Evolutionary conservation across 1,140 invertebrate species (phyloP), one percentile per base, ranked within the genome.

Genomic region (Popillia japonica): DNA sequence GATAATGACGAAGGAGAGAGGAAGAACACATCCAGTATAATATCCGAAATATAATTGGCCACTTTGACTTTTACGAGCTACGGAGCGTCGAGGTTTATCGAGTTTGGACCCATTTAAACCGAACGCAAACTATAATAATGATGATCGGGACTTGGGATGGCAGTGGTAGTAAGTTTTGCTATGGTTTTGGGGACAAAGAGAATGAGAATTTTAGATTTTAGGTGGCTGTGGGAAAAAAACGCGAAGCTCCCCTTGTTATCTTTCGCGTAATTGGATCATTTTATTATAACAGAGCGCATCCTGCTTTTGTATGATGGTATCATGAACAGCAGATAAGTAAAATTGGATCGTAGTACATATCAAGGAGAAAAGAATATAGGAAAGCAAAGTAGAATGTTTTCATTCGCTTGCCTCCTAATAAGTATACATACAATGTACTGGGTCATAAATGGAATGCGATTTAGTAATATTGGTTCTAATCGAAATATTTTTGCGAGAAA

Each of bases 31-130:
- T 22, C 20, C 8, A 23, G 61, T 68, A 34, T 68, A 27, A 68
- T 68, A 68, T 14, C 17, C 61, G 48, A 68, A 68, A 68, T 68
- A 68, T 27, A 68, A 68, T 68, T 68, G 61, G 61, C 20, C 61
- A 27, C 20, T 23, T 34, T 22, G 61, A 68, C 61, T 68, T 68
- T 68, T 68, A 68, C 61, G 61, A 68, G 22, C 22, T 3, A 68
- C 27, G 27, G 27, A 27, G 22, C 61, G 9, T 9, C 4, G 61
- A 22, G 20, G 20, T 68, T 68, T 68, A 68, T 34, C 61, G 61
- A 68, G 61, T 68, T 55, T 55, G 14, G 7, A 55, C 48, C 48
- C 61, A 34, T 68, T 34, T 34, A 68, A 68, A 68, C 20, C 22
- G 20, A 34, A 68, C 17, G 8, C 22, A 10, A 68, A 68, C 61